These are phyloP conservation scores for Cepaea nemoralis DNA, from an alignment of 1,140 invertebrate species.

Conservation along the genomic window DNA sequence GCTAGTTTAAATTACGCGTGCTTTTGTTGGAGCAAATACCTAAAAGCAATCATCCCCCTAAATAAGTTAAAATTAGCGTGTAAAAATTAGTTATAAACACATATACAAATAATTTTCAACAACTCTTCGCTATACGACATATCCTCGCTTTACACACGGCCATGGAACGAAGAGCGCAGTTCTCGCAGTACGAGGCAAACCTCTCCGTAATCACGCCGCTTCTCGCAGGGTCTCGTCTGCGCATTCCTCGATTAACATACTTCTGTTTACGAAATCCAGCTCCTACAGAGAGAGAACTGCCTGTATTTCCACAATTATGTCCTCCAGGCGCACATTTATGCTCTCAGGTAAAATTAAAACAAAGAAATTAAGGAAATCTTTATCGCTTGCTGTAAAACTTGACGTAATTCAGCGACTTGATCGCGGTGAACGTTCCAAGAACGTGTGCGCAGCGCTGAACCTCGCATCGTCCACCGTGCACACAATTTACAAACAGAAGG, in stretches of 20 bases:
- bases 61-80: too few species aligned
- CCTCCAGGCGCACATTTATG: background rate
- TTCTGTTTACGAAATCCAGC: background rate
- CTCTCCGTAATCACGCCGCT: background rate
- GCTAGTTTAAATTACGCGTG: too few species aligned
- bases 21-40: too few species aligned
- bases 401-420: conserved; percentile 22
- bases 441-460: background rate
- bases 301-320: background rate
- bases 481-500: conserved; percentile 23
- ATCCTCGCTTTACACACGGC: background rate
- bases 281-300: background rate
- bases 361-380: conserved; percentile 25
- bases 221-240: conserved; percentile 2
- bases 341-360: background rate
- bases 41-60: too few species aligned
- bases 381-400: conserved; percentile 11
- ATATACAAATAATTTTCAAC: background rate
- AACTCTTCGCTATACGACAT: background rate
- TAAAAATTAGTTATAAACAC: too few species aligned
- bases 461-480: conserved; percentile 11
- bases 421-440: background rate
- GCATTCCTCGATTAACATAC: background rate
- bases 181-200: background rate
- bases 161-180: background rate